phyloP scores from a whole-genome alignment of 2,888 invertebrate genomes.

The Nysson spinosus region DNA sequence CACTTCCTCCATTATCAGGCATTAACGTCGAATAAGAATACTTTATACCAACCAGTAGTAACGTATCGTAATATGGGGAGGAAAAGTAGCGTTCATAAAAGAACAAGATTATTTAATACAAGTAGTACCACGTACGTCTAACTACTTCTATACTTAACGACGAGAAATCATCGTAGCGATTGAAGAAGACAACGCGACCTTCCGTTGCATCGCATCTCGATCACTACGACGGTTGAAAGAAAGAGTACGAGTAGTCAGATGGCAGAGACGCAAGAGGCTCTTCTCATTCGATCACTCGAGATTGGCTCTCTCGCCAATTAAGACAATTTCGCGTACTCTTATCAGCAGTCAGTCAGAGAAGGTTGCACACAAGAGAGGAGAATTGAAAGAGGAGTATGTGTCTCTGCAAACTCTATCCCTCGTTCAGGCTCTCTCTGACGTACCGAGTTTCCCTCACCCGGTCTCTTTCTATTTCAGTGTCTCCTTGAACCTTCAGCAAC shows the following conservation, averaged over 20 bases:
- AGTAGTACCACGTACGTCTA: too few relatives aligned
- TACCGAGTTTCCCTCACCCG: slow-evolving; percentile 22
- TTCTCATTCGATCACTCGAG: slow-evolving; percentile 57
- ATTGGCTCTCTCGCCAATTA: slow-evolving; percentile 68
- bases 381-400: slow-evolving; percentile 60
- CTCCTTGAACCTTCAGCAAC: slow-evolving; percentile 53
- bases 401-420: slow-evolving; percentile 43
- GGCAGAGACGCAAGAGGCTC: slow-evolving; percentile 50
- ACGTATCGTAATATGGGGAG: too few relatives aligned
- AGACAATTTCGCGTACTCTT: slow-evolving; percentile 70
- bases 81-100: too few relatives aligned
- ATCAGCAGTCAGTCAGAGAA: slow-evolving; percentile 64
- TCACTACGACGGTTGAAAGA: slow-evolving; percentile 33
- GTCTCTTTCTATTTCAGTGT: slow-evolving; percentile 41
- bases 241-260: slow-evolving; percentile 39
- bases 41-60: too few relatives aligned
- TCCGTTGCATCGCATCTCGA: slow-evolving; percentile 37
- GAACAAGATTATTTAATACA: too few relatives aligned
- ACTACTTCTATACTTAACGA: too few relatives aligned
- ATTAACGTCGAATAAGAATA: too few relatives aligned
- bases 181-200: slow-evolving; percentile 48
- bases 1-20: too few relatives aligned
- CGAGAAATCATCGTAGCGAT: too few relatives aligned
- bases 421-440: slow-evolving; percentile 27
- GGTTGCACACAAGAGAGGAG: slow-evolving; percentile 53